Base-by-base conservation (phyloP, 2,113 vertebrate genomes). In the Plectropomus leopardus region DNA sequence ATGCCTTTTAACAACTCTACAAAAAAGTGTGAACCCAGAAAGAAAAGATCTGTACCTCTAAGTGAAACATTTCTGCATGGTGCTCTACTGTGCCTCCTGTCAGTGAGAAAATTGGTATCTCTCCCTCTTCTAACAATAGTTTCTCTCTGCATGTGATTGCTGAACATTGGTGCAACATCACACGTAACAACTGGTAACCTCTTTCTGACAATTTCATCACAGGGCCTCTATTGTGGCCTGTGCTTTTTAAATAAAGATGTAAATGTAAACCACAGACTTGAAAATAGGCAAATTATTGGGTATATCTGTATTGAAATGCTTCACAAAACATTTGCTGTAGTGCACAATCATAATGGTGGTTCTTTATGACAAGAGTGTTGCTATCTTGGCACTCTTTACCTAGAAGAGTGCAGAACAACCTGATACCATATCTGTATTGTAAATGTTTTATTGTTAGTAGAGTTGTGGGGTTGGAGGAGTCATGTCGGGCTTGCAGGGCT, bases 151-250 rank as follows among this genome's bases (percentile, higher is more conserved):
- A 64, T 78, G 44, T 30, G 84, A 81, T 85, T 83, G 75, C 53
- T 36, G 68, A 83, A 63, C 76, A 86, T 77, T 83, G 78, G 57
- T 34, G 60, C 82, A 83, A 68, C 68, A 76, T 80, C 82, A 24
- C 73, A 76, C 19, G 19, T 17, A 76, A 87, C 68, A 60, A n/a
- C 76, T 34, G 57, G 76, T 61, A 86, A 83, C 70, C 64, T 83
- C 68, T 69, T 80, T 83, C 64, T 65, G 36, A 77, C 81, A 66
- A 36, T 85, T 69, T 85, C 84, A 88, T 86, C 78, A 83, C 54
- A 65, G 32, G 36, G 24, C 19, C 40, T 57, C 50, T 40, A 15
- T 68, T 82, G 74, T 77, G 57, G 63, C 28, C 55, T 48, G 10
- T n/a, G 66, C 77, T 48, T 48, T 84, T 71, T 67, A 73, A 80